These are phyloP conservation scores for Mellilla xanthometata DNA, from an alignment of 2,888 invertebrate genomes.

Conservation along the genomic window DNA sequence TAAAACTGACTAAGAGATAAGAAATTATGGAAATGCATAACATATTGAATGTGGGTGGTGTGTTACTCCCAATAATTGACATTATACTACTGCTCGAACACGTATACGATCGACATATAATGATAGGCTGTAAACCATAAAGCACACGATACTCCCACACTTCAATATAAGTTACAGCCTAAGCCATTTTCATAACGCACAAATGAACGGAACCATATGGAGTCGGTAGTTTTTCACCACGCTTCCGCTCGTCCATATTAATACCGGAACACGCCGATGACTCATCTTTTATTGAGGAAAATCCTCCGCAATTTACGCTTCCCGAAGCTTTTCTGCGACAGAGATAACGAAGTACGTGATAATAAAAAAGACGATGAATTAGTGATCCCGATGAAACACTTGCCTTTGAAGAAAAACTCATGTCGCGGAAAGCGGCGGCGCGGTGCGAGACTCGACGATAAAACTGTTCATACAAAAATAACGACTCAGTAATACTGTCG, in stretches of 20 bases:
- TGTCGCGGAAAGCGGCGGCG: conserved; percentile 55
- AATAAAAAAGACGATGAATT: conserved; percentile 43
- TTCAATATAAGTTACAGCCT: too few relatives aligned
- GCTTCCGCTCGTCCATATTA: conserved; percentile 11
- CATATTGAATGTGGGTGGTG: too few relatives aligned
- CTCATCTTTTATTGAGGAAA: conserved; percentile 20
- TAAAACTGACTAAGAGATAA: too few relatives aligned
- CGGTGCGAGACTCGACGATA: conserved; percentile 52
- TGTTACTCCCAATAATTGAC: too few relatives aligned
- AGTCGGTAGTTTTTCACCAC: conserved; percentile 4
- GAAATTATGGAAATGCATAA: too few relatives aligned
- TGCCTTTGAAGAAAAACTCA: conserved; percentile 51
- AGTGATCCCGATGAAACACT: conserved; percentile 51
- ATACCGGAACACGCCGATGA: conserved; percentile 14
- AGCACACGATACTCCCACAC: not conserved
- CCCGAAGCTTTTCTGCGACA: conserved; percentile 12
- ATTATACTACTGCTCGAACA: too few relatives aligned
- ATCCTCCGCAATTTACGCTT: conserved; percentile 8
- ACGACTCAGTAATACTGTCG: conserved; percentile 75
- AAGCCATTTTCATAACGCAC: not conserved
- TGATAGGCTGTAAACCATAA: not conserved
- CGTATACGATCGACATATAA: not conserved
- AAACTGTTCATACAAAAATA: conserved; percentile 78
- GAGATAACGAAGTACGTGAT: conserved; percentile 27
- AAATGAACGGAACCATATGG: not conserved